These are phyloP conservation scores for Pollicipes pollicipes DNA, from an alignment of 1,140 invertebrate species.

Conservation along the genomic window DNA sequence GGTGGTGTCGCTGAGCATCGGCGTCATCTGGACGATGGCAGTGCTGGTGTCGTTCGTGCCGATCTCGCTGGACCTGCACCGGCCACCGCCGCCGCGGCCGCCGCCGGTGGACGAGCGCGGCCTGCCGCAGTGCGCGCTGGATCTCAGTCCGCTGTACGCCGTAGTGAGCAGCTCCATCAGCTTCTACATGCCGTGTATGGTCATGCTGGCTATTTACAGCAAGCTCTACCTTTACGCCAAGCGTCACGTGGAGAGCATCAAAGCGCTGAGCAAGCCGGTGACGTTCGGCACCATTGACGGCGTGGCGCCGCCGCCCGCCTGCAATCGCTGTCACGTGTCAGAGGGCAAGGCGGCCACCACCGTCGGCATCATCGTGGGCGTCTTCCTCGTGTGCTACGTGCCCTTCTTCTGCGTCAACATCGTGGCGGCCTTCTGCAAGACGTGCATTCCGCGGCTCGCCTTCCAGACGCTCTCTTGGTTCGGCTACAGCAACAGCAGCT, in stretches of 20 bases:
- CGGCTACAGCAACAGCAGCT: conserved; percentile 91
- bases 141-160: conserved; percentile 82
- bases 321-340: conserved; percentile 49
- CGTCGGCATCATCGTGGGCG: conserved; percentile 89
- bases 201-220: conserved; percentile 97
- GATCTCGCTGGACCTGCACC: conserved; percentile 77
- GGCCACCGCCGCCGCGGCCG: conserved; percentile 34
- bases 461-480: conserved; percentile 80
- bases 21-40: conserved; percentile 74
- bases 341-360: conserved; percentile 94
- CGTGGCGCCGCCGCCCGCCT: conserved; percentile 17
- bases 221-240: conserved; percentile 97
- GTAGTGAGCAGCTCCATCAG: conserved; percentile 93
- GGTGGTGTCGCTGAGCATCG: conserved; percentile 64
- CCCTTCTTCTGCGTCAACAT: conserved; percentile 97
- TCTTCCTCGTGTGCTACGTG: conserved; percentile 84
- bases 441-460: conserved; percentile 62
- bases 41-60: conserved; percentile 86
- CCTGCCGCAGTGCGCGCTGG: conserved; percentile 48
- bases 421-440: conserved; percentile 79
- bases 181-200: conserved; percentile 97
- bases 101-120: conserved; percentile 14
- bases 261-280: neutral
- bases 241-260: conserved; percentile 84
- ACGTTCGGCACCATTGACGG: conserved; percentile 7